These are phyloP conservation scores for Melanostoma mellinum DNA, from an alignment of 2,888 invertebrate genomes.

Conservation along the genomic window DNA sequence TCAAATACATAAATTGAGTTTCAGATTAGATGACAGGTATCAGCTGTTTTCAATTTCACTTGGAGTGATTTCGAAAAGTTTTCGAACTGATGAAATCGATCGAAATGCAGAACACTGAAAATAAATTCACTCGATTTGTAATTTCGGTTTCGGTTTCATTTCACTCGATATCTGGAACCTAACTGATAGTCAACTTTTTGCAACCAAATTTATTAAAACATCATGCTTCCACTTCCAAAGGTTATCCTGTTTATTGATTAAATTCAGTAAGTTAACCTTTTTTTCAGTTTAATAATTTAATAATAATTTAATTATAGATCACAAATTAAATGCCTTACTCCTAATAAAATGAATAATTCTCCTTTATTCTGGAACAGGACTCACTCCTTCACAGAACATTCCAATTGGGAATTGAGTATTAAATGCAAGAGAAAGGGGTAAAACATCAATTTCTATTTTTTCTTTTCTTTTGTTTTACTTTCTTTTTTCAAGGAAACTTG, in stretches of 20 bases:
- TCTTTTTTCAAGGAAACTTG: neutral
- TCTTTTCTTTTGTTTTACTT: too few relatives aligned
- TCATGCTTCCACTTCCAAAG: conserved; percentile 10
- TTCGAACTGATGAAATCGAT: too few relatives aligned
- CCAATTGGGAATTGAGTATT: neutral
- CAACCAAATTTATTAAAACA: neutral
- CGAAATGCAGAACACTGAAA: too few relatives aligned
- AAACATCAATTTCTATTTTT: neutral
- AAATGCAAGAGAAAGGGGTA: neutral
- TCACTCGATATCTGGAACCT: too few relatives aligned
- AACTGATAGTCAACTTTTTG: too few relatives aligned
- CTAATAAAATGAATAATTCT: conserved; percentile 48
- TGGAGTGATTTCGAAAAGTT: too few relatives aligned
- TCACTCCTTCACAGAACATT: neutral
- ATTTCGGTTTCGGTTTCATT: too few relatives aligned
- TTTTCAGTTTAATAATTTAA: conserved; percentile 56
- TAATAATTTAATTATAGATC: conserved; percentile 70
- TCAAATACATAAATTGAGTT: too few relatives aligned
- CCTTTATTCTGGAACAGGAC: neutral
- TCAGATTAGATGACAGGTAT: too few relatives aligned
- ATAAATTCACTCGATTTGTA: too few relatives aligned
- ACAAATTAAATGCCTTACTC: conserved; percentile 66
- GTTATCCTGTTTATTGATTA: conserved; percentile 52
- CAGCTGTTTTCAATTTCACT: too few relatives aligned
- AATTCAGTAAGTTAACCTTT: conserved; percentile 53